Evolutionary conservation across 2,113 vertebrate species (phyloP), one percentile per base, ranked within the genome.

Genomic region (Nesoenas mayeri): DNA sequence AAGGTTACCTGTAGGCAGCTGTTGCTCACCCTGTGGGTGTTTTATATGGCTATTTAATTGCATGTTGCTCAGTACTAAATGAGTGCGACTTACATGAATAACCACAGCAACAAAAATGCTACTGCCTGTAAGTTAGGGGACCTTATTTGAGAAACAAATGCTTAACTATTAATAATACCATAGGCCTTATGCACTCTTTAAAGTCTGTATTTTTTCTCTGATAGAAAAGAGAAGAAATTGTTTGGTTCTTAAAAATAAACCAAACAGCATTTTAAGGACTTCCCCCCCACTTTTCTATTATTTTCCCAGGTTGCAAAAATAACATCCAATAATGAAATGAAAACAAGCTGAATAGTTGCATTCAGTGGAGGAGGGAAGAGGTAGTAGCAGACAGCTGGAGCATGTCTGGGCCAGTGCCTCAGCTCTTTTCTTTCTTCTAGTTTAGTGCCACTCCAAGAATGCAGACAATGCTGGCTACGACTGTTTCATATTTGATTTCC

Each of bases 281-380:
- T 57, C 88, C 6, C 4, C 1, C 47, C 19, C 17, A 15, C 12
- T 57, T 74, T 82, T 60, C 88, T 88, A 67, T 95, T 84, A 92
- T 96, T 51, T 74, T 84, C 65, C 91, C 89, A 95, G 81, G 87
- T 94, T 93, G 88, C 91, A 96, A 94, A 97, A 96, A 94, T 75
- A 97, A 95, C 91, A 96, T 92, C 48, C 75, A 94, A 87, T 97
- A 97, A 98, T 98, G 96, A 98, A 98, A 98, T 97, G 91, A 97
- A 98, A 98, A 98, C 96, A 98, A 96, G 93, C 36, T 47, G 86
- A 96, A 74, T 48, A 51, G 91, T 83, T 95, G 57, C n/a, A 93
- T 67, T 80, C 38, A 25, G 29, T 25, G 90, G 95, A 91, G 97
- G 97, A 97, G 96, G 96, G 78, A 88, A 81, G 71, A 90, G 74